phyloP scores from a whole-genome alignment of 2,797 vertebrate genomes.

The Danio tinwini region DNA sequence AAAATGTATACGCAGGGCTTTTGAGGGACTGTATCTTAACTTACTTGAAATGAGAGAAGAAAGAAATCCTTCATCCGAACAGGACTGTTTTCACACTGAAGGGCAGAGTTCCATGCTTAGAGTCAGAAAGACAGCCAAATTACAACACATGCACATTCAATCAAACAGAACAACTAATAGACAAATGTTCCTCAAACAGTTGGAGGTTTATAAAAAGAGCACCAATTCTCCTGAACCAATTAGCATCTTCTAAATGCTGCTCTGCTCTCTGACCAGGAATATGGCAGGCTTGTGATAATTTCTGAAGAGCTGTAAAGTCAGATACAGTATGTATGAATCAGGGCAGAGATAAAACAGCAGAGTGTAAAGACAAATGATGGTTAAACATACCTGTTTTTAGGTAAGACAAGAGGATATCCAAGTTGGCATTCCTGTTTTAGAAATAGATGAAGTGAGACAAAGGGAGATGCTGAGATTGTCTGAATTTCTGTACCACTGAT shows the following conservation, averaged over 20 bases:
- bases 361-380: neutral
- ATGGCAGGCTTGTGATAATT: constrained; percentile 69
- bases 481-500: neutral
- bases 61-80: constrained; percentile 90
- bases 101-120: constrained; percentile 91
- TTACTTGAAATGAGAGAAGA: constrained; percentile 89
- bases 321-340: constrained; percentile 21
- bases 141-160: constrained; percentile 27
- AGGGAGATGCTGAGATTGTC: neutral
- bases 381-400: constrained; percentile 70
- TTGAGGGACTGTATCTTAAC: constrained; percentile 50
- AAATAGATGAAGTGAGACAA: neutral
- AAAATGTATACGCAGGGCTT: neutral
- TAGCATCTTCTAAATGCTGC: constrained; percentile 77
- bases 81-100: constrained; percentile 80
- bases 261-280: constrained; percentile 65
- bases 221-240: constrained; percentile 95
- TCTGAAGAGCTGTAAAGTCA: constrained; percentile 79
- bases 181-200: neutral
- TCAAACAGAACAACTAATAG: constrained; percentile 17
- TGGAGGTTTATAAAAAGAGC: constrained; percentile 52
- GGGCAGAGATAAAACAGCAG: constrained; percentile 34
- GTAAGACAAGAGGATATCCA: constrained; percentile 75
- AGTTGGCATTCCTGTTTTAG: constrained; percentile 63
- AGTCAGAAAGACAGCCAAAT: constrained; percentile 43